Evolutionary conservation across 2,113 vertebrate species (phyloP).

Genomic region (Solea senegalensis): DNA sequence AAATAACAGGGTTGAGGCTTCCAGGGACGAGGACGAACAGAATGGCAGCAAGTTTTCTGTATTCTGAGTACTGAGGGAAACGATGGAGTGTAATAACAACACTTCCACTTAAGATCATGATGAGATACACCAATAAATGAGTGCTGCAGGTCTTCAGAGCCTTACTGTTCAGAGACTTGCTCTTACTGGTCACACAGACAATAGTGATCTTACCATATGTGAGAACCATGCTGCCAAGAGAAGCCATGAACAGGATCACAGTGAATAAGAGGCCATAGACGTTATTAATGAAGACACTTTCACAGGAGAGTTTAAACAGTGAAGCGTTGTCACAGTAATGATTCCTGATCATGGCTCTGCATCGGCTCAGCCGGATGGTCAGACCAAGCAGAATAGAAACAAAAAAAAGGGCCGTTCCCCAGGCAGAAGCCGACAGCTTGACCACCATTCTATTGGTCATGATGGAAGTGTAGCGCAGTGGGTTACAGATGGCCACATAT

Average conservation of each 20-base stretch:
- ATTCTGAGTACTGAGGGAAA: constrained; percentile 26
- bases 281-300: constrained; percentile 56
- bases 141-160: constrained; percentile 69
- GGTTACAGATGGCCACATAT: constrained; percentile 75
- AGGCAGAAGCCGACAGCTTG: constrained; percentile 56
- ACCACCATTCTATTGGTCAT: constrained; percentile 65
- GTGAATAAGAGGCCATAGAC: constrained; percentile 57
- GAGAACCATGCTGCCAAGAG: constrained; percentile 48
- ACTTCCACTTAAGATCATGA: constrained; percentile 32
- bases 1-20: constrained; percentile 62
- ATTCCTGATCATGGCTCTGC: constrained; percentile 51
- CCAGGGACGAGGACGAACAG: constrained; percentile 54
- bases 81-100: constrained; percentile 37
- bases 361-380: constrained; percentile 59
- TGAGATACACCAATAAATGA: constrained; percentile 46
- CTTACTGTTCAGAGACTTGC: constrained; percentile 61
- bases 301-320: constrained; percentile 67
- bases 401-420: constrained; percentile 51
- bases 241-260: constrained; percentile 28
- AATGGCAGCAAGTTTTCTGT: constrained; percentile 38
- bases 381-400: constrained; percentile 65
- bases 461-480: constrained; percentile 59
- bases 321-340: constrained; percentile 62
- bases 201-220: constrained; percentile 51
- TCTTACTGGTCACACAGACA: constrained; percentile 57